These are phyloP conservation scores for Campoletis raptor DNA, from an alignment of 2,888 invertebrate genomes.

Conservation along the genomic window DNA sequence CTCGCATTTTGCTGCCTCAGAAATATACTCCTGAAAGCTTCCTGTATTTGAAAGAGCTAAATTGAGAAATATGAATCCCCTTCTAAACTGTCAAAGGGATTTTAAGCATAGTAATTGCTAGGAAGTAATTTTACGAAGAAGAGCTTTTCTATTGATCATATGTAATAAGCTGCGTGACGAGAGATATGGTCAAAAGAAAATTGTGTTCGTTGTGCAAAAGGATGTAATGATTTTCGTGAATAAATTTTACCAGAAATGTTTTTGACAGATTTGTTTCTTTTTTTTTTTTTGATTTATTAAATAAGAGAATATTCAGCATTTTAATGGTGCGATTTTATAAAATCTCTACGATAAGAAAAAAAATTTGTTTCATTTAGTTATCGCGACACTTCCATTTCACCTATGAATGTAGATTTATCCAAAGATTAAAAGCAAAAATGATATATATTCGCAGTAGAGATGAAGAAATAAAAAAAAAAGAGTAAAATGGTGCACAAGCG, in stretches of 20 bases:
- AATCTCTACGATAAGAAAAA: too few relatives aligned
- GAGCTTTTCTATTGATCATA: not conserved
- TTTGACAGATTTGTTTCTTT: too few relatives aligned
- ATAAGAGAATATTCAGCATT: too few relatives aligned
- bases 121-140: not conserved
- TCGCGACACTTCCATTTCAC: too few relatives aligned
- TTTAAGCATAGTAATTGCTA: not conserved
- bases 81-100: not conserved
- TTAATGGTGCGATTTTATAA: too few relatives aligned
- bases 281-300: too few relatives aligned
- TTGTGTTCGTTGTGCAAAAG: too few relatives aligned
- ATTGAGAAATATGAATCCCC: not conserved
- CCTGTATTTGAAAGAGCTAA: not conserved
- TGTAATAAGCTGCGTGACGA: not conserved
- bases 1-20: not conserved
- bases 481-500: not conserved
- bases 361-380: too few relatives aligned
- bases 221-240: too few relatives aligned
- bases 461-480: not conserved
- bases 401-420: not conserved
- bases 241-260: too few relatives aligned
- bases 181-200: too few relatives aligned
- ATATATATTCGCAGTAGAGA: not conserved
- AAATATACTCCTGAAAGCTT: not conserved
- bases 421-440: not conserved